Evolutionary conservation across 2,888 invertebrate genomes (phyloP).

Genomic region (Sarcophaga caerulescens): DNA sequence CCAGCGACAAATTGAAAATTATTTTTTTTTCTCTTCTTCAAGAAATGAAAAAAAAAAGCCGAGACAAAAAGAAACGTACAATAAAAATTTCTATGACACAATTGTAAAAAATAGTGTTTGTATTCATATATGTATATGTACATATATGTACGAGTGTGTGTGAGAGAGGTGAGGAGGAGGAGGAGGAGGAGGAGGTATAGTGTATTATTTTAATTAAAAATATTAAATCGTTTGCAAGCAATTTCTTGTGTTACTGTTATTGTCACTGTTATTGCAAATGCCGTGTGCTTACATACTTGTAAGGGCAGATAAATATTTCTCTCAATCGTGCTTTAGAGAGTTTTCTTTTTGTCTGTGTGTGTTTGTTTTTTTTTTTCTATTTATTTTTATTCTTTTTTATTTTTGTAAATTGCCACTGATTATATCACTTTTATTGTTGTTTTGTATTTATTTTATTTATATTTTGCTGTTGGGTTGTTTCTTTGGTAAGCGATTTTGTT

Average conservation of each 20-base stretch:
- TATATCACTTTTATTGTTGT: slow-evolving; percentile 35
- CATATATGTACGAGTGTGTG: background rate
- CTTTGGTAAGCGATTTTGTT: slow-evolving; percentile 43
- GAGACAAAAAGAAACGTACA: background rate
- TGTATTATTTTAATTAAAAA: slow-evolving; percentile 47
- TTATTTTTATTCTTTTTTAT: slow-evolving; percentile 16
- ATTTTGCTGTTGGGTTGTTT: background rate
- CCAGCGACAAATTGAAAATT: background rate
- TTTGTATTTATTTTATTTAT: background rate
- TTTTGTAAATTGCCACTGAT: slow-evolving; percentile 33
- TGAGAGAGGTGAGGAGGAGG: background rate
- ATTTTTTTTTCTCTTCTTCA: background rate
- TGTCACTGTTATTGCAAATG: slow-evolving; percentile 7
- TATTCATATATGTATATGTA: background rate
- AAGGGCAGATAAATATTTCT: slow-evolving; percentile 47
- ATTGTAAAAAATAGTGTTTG: slow-evolving; percentile 42
- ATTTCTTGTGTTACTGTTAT: background rate
- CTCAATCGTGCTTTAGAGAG: background rate
- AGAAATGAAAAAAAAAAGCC: background rate
- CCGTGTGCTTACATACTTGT: background rate
- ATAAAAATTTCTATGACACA: slow-evolving; percentile 3
- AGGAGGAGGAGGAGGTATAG: no score
- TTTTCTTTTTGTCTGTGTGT: background rate
- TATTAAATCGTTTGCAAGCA: slow-evolving; percentile 15
- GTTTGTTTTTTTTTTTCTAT: background rate